phyloP scores from a whole-genome alignment of 2,113 vertebrate genomes.

The Phalacrocorax pelagicus region DNA sequence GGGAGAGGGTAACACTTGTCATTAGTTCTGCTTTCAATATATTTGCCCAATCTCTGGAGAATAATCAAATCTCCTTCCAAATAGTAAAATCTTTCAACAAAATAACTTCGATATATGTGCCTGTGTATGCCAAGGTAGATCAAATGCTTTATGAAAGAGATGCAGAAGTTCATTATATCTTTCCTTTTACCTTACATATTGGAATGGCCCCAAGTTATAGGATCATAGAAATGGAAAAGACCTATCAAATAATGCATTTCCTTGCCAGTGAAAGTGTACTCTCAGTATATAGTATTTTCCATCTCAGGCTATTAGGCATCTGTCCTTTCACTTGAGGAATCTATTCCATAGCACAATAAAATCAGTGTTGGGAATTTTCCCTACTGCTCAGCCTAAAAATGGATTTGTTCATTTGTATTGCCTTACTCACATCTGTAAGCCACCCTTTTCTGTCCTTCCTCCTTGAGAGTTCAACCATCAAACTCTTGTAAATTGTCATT shows the following conservation, averaged over 20 bases:
- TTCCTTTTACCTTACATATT: conserved; percentile 17
- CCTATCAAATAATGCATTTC: conserved; percentile 18
- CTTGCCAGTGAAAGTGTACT: neutral
- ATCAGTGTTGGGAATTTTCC: conserved; percentile 65
- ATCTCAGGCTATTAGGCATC: conserved; percentile 63
- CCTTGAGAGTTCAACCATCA: neutral
- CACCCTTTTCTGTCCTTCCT: conserved; percentile 49
- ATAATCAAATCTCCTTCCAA: conserved; percentile 37
- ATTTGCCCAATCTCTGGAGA: conserved; percentile 22
- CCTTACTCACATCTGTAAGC: conserved; percentile 57
- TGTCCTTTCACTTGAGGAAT: conserved; percentile 59
- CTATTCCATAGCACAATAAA: conserved; percentile 65
- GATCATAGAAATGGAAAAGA: conserved; percentile 27
- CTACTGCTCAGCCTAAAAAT: conserved; percentile 60
- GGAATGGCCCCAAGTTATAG: neutral
- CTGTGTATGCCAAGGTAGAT: neutral
- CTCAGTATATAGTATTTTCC: conserved; percentile 45
- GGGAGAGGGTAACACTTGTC: neutral
- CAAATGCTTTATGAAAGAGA: neutral
- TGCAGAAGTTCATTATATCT: neutral
- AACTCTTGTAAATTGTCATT: neutral
- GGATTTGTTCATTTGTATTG: conserved; percentile 51
- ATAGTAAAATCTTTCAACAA: conserved; percentile 36
- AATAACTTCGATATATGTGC: conserved; percentile 1
- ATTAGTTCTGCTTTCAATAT: conserved; percentile 11